A percentile compares a stretch with the other conserved stretches of the same genome.
Evolutionary conservation across 1,140 invertebrate species (phyloP).

Genomic region (Andrena cerasifolii): DNA sequence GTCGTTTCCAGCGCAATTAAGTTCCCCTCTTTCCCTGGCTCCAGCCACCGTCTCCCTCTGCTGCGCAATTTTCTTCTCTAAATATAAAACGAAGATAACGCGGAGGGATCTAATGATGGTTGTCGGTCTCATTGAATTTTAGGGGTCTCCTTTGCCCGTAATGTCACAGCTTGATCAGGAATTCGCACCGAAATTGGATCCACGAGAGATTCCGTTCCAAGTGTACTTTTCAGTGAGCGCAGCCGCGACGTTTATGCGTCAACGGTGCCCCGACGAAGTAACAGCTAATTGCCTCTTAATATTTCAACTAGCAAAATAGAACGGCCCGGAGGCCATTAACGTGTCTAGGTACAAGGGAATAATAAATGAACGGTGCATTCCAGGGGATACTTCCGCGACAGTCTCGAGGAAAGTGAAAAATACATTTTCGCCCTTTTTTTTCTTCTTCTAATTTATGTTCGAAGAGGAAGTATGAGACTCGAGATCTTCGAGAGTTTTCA

Average conservation of each 20-base stretch:
- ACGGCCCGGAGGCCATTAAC: neutral
- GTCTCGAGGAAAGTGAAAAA: neutral
- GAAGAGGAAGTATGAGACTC: neutral
- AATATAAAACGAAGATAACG: neutral
- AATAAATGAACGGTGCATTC: constrained; percentile 10
- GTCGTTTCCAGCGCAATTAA: neutral
- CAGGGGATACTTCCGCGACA: neutral
- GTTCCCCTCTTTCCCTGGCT: no score
- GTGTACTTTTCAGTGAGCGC: constrained; percentile 11
- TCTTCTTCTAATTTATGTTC: neutral
- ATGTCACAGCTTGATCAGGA: neutral
- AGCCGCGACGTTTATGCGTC: constrained; percentile 42
- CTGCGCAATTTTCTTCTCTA: no score
- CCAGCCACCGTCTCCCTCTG: neutral
- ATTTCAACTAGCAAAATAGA: constrained; percentile 30
- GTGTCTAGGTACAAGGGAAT: neutral
- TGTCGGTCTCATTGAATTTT: no score
- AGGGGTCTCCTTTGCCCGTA: neutral
- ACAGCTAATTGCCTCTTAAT: constrained; percentile 45
- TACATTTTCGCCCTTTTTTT: neutral
- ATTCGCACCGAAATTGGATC: constrained; percentile 13
- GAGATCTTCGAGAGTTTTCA: neutral
- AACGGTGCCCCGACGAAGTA: constrained; percentile 14
- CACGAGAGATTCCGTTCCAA: constrained; percentile 24
- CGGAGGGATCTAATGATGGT: neutral